Evolutionary conservation across 2,797 vertebrate genomes (phyloP).

Genomic region (Molossus alvarezi): DNA sequence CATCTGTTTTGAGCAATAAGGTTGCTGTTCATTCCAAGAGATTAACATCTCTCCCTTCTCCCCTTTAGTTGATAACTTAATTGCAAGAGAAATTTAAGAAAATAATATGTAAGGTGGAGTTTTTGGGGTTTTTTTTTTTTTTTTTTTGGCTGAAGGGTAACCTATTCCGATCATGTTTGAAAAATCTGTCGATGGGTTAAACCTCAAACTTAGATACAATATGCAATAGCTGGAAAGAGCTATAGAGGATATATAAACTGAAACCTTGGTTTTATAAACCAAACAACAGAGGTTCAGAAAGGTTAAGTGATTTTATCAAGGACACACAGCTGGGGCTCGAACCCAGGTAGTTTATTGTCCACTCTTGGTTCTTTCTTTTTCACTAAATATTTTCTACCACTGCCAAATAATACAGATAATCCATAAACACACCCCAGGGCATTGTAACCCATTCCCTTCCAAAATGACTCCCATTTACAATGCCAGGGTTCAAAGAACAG

Average conservation of each 20-base stretch:
- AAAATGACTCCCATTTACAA: slow-evolving; percentile 63
- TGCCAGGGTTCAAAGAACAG: background rate
- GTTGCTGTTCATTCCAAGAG: slow-evolving; percentile 40
- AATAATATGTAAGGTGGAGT: background rate
- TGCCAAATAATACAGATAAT: background rate
- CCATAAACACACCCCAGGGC: background rate
- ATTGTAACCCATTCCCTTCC: background rate
- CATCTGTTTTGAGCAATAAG: background rate
- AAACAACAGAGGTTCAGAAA: slow-evolving; percentile 42
- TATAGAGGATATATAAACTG: background rate
- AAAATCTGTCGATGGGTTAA: background rate
- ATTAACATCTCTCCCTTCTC: background rate
- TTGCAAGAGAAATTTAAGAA: slow-evolving; percentile 52
- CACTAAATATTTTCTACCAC: slow-evolving; percentile 18
- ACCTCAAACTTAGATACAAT: slow-evolving; percentile 1
- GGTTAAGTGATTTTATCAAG: slow-evolving; percentile 54
- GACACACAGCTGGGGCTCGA: background rate
- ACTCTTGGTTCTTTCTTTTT: background rate
- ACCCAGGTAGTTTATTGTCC: slow-evolving; percentile 6
- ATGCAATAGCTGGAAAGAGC: background rate
- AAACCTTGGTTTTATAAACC: slow-evolving; percentile 50
- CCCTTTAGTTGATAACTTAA: background rate
- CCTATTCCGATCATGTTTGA: slow-evolving; percentile 38
- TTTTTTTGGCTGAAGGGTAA: slow-evolving; percentile 32
- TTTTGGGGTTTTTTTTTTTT: background rate